Conservation (phyloP, 2,888 invertebrate species). For the Argynnis bischoffii region DNA sequence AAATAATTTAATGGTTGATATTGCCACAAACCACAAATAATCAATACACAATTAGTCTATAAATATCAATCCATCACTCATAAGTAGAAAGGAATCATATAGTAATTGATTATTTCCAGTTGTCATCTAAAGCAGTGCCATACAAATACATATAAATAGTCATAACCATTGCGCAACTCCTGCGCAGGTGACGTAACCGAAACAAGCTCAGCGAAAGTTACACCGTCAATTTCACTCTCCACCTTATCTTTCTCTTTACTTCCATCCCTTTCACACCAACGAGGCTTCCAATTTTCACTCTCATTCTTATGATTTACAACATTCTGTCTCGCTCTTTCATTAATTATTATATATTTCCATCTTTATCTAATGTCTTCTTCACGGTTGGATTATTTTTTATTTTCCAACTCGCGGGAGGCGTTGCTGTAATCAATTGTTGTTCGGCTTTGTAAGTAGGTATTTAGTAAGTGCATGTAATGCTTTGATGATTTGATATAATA, state of each 20-base stretch:
- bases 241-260: conserved; percentile 66
- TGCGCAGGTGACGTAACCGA: conserved; percentile 73
- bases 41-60: no score
- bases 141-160: conserved; percentile 55
- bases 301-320: neutral
- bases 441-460: conserved; percentile 37
- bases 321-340: neutral
- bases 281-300: conserved; percentile 40
- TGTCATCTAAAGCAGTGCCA: conserved; percentile 73
- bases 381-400: conserved; percentile 60
- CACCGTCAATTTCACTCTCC: conserved; percentile 74
- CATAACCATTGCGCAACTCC: conserved; percentile 73
- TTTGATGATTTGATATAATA: conserved; percentile 25
- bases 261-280: conserved; percentile 54
- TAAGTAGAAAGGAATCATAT: conserved; percentile 58
- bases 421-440: conserved; percentile 70
- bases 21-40: no score
- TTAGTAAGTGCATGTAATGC: conserved; percentile 25
- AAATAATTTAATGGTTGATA: no score
- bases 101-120: conserved; percentile 69
- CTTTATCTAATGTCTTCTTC: conserved; percentile 65
- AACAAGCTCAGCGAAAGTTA: conserved; percentile 80
- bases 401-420: conserved; percentile 70
- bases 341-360: conserved; percentile 46
- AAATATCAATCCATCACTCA: neutral